phyloP scores from a whole-genome alignment of 2,113 vertebrate species.

The Platanista minor region DNA sequence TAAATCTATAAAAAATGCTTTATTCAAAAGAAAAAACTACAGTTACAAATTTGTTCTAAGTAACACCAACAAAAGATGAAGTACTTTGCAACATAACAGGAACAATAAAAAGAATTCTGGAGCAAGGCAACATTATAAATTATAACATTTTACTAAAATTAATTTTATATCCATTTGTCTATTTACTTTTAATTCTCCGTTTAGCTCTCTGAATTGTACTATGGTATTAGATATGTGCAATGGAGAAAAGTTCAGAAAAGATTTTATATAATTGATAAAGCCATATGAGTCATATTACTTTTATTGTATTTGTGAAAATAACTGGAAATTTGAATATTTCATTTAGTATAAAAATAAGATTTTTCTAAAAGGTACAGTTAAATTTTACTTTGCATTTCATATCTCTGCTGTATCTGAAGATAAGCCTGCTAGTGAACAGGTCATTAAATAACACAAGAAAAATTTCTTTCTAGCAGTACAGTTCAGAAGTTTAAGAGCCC shows the following conservation, averaged over 20 bases:
- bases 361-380: not conserved
- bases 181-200: not conserved
- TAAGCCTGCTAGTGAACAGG: not conserved
- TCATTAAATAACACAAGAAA: not conserved
- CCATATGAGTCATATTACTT: not conserved
- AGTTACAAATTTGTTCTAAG: not conserved
- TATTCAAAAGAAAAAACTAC: not conserved
- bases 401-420: not conserved
- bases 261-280: not conserved
- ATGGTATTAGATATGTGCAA: not conserved
- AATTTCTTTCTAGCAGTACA: not conserved
- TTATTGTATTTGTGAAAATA: constrained; percentile 4
- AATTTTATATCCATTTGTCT: not conserved
- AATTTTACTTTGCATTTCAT: not conserved
- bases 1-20: constrained; percentile 21
- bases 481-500: not conserved
- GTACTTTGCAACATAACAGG: not conserved
- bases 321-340: not conserved
- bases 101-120: not conserved
- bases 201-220: not conserved
- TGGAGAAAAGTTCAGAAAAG: not conserved
- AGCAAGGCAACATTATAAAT: not conserved
- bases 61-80: constrained; percentile 21
- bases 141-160: not conserved
- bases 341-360: not conserved